Conservation (phyloP, 2,113 vertebrate genomes). For the Ursus arctos region DNA sequence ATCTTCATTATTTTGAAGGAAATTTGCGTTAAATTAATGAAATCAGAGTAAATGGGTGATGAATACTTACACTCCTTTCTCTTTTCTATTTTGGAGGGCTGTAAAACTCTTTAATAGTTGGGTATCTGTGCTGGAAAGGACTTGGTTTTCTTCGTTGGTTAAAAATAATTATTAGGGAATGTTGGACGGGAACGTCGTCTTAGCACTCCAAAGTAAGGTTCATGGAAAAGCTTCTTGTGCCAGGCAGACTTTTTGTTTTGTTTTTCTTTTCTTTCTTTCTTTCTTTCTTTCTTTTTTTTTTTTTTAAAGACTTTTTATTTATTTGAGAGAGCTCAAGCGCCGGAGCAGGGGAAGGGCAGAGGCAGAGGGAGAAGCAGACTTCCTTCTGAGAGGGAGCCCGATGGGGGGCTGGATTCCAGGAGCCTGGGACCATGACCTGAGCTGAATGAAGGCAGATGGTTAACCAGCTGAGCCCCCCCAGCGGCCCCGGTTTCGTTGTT, state of each 20-base stretch:
- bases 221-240: not conserved
- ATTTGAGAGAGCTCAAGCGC: too few relatives aligned
- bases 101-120: not conserved
- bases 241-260: not conserved
- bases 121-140: not conserved
- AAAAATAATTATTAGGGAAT: not conserved
- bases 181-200: accelerated
- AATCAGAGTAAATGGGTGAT: accelerated
- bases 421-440: too few relatives aligned
- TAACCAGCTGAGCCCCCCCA: not conserved
- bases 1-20: not conserved
- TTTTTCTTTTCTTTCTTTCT: too few relatives aligned
- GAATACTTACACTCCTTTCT: accelerated
- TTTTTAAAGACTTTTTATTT: too few relatives aligned
- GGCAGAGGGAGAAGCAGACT: not conserved
- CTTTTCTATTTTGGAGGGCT: not conserved
- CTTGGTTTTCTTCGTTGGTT: not conserved
- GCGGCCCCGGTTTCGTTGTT: not conserved
- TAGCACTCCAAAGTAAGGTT: not conserved
- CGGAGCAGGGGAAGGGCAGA: too few relatives aligned
- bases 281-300: too few relatives aligned
- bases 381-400: not conserved
- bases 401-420: not conserved
- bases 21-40: not conserved
- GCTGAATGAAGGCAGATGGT: too few relatives aligned